phyloP scores from a whole-genome alignment of 2,888 invertebrate genomes.

The Oxystoma pomonae region DNA sequence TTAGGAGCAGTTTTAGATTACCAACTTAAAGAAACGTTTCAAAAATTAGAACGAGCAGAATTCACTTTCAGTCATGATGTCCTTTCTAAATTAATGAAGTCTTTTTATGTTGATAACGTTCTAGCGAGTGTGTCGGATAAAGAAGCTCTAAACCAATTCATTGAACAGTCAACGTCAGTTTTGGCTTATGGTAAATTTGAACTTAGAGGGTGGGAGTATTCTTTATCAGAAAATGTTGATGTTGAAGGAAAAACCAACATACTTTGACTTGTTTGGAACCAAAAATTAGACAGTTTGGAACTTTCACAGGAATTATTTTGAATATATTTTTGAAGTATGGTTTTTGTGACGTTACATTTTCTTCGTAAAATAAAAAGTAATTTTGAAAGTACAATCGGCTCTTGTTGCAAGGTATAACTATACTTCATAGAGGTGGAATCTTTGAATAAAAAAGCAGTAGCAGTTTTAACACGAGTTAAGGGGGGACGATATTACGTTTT shows the following conservation, averaged over 20 bases:
- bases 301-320: neutral
- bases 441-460: no score
- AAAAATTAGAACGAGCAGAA: slow-evolving; percentile 4
- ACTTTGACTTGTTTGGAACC: slow-evolving; percentile 18
- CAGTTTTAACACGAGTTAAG: no score
- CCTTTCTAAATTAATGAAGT: neutral
- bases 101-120: neutral
- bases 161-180: slow-evolving; percentile 5
- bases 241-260: neutral
- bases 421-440: no score
- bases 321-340: no score
- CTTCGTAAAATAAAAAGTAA: no score
- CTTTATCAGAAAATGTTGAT: neutral
- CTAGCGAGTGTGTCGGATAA: no score
- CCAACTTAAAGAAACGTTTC: slow-evolving; percentile 9
- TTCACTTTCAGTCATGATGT: neutral
- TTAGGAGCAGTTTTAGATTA: slow-evolving; percentile 22
- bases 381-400: no score
- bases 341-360: no score
- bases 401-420: no score
- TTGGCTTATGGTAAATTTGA: slow-evolving; percentile 14
- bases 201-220: slow-evolving; percentile 20
- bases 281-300: slow-evolving; percentile 12
- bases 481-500: no score
- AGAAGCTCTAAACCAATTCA: slow-evolving; percentile 9